phyloP scores from a whole-genome alignment of 2,797 vertebrate genomes.

The Linurgus olivaceus region DNA sequence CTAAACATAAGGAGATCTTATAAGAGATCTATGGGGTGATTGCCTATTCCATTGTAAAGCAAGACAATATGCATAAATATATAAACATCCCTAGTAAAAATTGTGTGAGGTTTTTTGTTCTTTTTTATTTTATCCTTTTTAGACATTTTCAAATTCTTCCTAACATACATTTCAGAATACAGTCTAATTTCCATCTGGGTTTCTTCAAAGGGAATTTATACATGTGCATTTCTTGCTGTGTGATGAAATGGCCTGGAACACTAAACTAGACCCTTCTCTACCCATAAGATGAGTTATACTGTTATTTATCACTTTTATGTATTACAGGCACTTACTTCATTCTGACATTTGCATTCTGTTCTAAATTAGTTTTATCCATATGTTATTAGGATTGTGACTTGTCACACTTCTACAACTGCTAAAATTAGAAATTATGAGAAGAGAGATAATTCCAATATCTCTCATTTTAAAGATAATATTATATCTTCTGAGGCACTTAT shows the following conservation, averaged over 20 bases:
- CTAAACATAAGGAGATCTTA: neutral
- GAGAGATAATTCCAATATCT: neutral
- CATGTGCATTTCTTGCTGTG: neutral
- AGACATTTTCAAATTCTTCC: neutral
- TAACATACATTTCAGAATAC: neutral
- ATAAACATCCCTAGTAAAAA: neutral
- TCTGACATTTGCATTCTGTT: neutral
- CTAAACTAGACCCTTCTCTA: neutral
- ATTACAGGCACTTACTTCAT: neutral
- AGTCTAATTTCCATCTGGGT: neutral
- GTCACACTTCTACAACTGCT: neutral
- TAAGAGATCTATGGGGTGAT: neutral
- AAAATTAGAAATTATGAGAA: neutral
- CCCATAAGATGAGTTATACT: neutral
- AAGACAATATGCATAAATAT: neutral
- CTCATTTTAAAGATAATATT: neutral
- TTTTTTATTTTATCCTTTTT: neutral
- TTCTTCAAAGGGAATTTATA: neutral
- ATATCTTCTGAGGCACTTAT: neutral
- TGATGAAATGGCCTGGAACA: neutral
- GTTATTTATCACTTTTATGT: neutral
- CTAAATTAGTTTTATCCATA: neutral
- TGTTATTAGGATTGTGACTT: neutral
- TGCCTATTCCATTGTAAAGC: neutral
- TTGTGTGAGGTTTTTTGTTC: rapidly evolving